Evolutionary conservation across 2,888 invertebrate genomes (phyloP).

Genomic region (Tupiocoris notatus): DNA sequence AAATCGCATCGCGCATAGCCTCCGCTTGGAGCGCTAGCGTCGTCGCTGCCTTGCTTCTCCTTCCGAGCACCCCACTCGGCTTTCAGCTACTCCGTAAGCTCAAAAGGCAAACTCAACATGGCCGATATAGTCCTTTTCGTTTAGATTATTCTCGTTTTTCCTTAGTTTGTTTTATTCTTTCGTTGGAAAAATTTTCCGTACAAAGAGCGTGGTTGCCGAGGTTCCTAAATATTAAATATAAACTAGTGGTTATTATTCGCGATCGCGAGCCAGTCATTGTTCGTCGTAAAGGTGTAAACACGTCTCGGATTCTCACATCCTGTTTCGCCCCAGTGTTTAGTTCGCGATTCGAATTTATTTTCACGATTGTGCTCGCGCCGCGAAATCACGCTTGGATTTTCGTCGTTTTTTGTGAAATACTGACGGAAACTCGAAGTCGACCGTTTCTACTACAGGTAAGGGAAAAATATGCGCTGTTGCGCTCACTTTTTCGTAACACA

Average conservation of each 20-base stretch:
- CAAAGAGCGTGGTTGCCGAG: slow-evolving; percentile 13
- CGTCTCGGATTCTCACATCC: background rate
- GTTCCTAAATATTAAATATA: slow-evolving; percentile 10
- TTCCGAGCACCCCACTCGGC: slow-evolving; percentile 8
- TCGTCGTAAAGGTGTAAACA: background rate
- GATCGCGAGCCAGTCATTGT: background rate
- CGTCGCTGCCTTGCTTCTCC: slow-evolving; percentile 3
- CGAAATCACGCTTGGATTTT: background rate
- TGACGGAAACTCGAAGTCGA: background rate
- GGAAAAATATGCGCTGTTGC: too few relatives aligned
- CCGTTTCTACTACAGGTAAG: background rate
- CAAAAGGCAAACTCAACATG: slow-evolving; percentile 16
- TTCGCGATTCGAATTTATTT: background rate
- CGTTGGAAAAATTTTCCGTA: background rate
- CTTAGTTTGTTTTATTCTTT: background rate
- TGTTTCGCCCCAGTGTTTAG: background rate
- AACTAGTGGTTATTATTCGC: background rate
- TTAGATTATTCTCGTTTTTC: slow-evolving; percentile 1
- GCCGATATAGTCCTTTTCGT: slow-evolving; percentile 12
- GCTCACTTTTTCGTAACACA: background rate
- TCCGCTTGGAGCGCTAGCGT: slow-evolving; percentile 7
- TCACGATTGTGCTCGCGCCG: background rate
- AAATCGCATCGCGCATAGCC: slow-evolving; percentile 6
- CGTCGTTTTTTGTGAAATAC: background rate
- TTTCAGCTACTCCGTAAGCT: slow-evolving; percentile 1